Base-by-base conservation (phyloP, 2,888 invertebrate species). In the Ornithoptera priamus region DNA sequence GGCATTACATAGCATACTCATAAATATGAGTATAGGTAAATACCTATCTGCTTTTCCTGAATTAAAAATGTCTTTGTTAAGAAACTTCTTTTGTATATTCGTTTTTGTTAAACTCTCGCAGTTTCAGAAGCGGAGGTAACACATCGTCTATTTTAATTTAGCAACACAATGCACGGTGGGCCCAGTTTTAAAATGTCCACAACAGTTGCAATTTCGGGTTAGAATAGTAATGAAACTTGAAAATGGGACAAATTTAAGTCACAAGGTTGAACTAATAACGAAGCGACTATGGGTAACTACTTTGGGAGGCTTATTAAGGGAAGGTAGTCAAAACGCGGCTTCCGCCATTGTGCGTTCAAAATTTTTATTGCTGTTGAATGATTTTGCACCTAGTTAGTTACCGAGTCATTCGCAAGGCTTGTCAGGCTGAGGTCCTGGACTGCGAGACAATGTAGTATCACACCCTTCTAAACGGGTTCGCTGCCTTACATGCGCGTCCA, bases 161-260 rank as follows among this genome's bases (percentile, higher is more conserved):
- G 64, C 22, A 17, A 61, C 69, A 69, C 69, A 69, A 69, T 69
- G 22, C 57, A 65, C 57, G 61, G 18, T 46, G 69, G 30, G 63
- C 69, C 69, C 57, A 65, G 57, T 65, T 69, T 69, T 58, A 61
- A 65, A 60, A 69, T 65, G 61, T 69, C 57, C 56, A 17, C 61
- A 46, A 62, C 24, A 42, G 39, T 68, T 68, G 68, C 61, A 42
- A 69, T 65, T 69, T 64, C 42, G 57, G 57, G 56, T 36, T 46
- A 62, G 62, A 69, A 64, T 53, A 60, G 58, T 24, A 46, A 59
- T 59, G 12, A 30, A 58, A 50, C 15, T 42, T 60, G 50, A 62
- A 36, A 60, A 53, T 8, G 24, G 53, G 50, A 42, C 39, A 18
- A 61, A 18, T 36, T 36, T 59, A 4, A 7, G 22, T 60, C 18